A percentile compares a stretch with the other conserved stretches of the same genome.
phyloP scores from a whole-genome alignment of 1,140 invertebrate genomes.

The Melanaphis sacchari region DNA sequence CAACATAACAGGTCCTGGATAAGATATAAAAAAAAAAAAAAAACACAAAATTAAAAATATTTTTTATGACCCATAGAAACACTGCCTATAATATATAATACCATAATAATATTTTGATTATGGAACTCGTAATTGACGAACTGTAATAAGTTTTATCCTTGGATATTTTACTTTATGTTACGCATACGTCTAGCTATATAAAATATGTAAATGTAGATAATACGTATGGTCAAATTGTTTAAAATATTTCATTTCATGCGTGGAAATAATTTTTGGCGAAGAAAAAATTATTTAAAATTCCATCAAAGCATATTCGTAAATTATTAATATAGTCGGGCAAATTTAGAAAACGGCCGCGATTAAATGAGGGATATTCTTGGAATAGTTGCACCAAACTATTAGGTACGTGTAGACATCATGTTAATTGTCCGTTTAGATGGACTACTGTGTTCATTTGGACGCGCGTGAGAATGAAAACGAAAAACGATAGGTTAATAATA shows the following conservation, averaged over 20 bases:
- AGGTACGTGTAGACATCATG: no score
- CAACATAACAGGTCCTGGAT: background rate
- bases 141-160: background rate
- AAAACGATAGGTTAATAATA: background rate
- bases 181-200: background rate
- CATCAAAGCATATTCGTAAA: background rate
- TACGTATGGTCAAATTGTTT: background rate
- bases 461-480: conserved; percentile 3
- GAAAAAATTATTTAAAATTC: background rate
- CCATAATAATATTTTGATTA: background rate
- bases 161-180: background rate
- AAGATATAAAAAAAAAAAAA: background rate
- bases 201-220: background rate
- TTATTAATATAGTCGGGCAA: background rate
- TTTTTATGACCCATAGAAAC: background rate
- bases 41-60: background rate
- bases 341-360: background rate
- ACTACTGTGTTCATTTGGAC: background rate
- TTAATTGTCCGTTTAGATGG: no score
- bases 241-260: background rate
- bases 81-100: background rate
- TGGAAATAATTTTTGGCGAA: background rate
- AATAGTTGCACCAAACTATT: background rate
- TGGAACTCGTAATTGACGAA: background rate
- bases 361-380: background rate